These are phyloP conservation scores for Glareola pratincola DNA, from an alignment of 2,113 vertebrate genomes.

Conservation along the genomic window DNA sequence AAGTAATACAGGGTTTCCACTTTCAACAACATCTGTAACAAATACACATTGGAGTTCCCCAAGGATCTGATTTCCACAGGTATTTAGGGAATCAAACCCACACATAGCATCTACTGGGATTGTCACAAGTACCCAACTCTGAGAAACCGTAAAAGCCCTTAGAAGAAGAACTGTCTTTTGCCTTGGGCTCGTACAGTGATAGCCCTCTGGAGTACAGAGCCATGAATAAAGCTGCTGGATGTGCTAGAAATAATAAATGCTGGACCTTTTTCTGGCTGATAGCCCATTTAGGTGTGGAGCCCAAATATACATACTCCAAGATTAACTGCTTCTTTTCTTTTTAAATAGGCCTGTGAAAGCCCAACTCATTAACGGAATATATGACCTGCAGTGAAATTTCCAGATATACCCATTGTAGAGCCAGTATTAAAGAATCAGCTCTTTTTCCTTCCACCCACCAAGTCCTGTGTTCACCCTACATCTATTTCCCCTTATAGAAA, in stretches of 20 bases:
- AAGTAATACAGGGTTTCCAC: neutral
- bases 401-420: neutral
- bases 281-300: conserved; percentile 9
- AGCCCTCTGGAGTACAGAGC: neutral
- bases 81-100: neutral
- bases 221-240: conserved; percentile 23
- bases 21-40: conserved; percentile 13
- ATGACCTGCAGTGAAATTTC: neutral
- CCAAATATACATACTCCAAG: neutral
- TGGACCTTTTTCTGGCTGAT: neutral
- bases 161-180: neutral
- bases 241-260: conserved; percentile 39
- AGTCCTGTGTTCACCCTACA: neutral
- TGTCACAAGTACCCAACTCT: neutral
- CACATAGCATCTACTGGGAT: neutral
- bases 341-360: conserved; percentile 23
- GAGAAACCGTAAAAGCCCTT: neutral
- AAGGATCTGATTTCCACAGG: neutral
- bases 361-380: neutral
- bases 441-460: neutral
- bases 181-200: neutral
- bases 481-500: neutral
- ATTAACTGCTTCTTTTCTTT: conserved; percentile 38
- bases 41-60: neutral
- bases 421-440: neutral